Conservation (phyloP, 2,797 vertebrate species). For the Geotrypetes seraphini region DNA sequence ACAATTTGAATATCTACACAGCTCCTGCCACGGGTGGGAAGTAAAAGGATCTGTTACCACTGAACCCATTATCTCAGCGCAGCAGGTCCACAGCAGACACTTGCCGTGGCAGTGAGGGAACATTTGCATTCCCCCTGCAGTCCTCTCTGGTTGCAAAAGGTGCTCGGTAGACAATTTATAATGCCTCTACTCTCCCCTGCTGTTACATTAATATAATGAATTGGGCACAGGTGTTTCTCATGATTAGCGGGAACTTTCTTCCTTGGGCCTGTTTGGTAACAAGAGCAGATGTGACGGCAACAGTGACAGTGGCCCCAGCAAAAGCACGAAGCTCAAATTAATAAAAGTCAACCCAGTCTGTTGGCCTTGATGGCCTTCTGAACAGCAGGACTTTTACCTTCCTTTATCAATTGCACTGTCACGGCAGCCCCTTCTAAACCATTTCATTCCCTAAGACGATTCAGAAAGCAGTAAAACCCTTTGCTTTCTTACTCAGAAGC, state of each 20-base stretch:
- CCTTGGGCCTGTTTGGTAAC: constrained; percentile 61
- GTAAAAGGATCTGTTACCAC: constrained; percentile 10
- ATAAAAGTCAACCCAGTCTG: constrained; percentile 50
- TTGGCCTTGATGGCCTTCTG: constrained; percentile 58
- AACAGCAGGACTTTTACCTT: constrained; percentile 29
- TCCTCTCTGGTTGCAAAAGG: constrained; percentile 42
- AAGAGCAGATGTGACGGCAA: constrained; percentile 60
- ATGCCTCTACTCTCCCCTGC: constrained; percentile 55
- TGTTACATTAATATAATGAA: constrained; percentile 78
- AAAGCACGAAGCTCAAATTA: constrained; percentile 47
- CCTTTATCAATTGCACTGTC: constrained; percentile 27
- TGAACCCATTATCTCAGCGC: not conserved
- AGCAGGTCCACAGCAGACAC: constrained; percentile 6
- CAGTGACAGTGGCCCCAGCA: constrained; percentile 37
- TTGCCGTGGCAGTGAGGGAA: constrained; percentile 6
- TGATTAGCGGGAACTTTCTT: constrained; percentile 59
- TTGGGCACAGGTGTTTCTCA: constrained; percentile 78
- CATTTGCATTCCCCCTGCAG: constrained; percentile 20
- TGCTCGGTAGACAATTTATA: constrained; percentile 54
- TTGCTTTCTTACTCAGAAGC: too few species aligned
- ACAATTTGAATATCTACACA: constrained; percentile 24
- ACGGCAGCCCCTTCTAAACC: too few species aligned
- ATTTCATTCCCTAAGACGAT: too few species aligned
- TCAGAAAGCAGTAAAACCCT: too few species aligned
- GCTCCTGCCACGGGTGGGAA: constrained; percentile 26